These are phyloP conservation scores for Amniataba percoides DNA, from an alignment of 2,797 vertebrate species.

Conservation along the genomic window DNA sequence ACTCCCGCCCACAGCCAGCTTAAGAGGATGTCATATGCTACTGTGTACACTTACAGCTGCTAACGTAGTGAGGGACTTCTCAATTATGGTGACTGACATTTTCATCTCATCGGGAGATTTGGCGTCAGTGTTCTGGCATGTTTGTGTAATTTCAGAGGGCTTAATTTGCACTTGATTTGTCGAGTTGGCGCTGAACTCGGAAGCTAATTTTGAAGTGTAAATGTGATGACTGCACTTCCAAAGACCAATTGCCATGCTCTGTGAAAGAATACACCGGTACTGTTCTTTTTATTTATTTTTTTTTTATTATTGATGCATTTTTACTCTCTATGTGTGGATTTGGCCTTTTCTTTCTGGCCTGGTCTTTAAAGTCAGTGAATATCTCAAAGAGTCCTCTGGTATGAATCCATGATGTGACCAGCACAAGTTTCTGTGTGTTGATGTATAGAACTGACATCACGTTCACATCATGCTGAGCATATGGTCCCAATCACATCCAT, in stretches of 20 bases:
- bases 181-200: constrained; percentile 22
- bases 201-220: constrained; percentile 20
- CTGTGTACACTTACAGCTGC: constrained; percentile 22
- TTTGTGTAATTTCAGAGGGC: constrained; percentile 45
- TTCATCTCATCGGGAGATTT: constrained; percentile 57
- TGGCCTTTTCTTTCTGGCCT: too few species aligned
- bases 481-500: neutral
- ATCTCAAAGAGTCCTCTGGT: neutral
- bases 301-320: neutral
- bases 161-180: constrained; percentile 53
- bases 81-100: constrained; percentile 66
- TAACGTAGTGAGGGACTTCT: constrained; percentile 34
- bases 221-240: constrained; percentile 29
- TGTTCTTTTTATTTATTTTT: neutral
- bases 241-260: constrained; percentile 6
- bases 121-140: constrained; percentile 47
- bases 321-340: neutral
- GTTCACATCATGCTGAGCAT: neutral
- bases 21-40: constrained; percentile 51
- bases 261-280: neutral
- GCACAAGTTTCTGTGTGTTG: neutral
- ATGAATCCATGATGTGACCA: neutral
- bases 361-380: neutral
- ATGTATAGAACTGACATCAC: neutral
- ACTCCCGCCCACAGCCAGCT: constrained; percentile 20